Conservation (phyloP, 37 sponge, comb jelly and placozoan genomes). For the Chondrosia reniformis region DNA sequence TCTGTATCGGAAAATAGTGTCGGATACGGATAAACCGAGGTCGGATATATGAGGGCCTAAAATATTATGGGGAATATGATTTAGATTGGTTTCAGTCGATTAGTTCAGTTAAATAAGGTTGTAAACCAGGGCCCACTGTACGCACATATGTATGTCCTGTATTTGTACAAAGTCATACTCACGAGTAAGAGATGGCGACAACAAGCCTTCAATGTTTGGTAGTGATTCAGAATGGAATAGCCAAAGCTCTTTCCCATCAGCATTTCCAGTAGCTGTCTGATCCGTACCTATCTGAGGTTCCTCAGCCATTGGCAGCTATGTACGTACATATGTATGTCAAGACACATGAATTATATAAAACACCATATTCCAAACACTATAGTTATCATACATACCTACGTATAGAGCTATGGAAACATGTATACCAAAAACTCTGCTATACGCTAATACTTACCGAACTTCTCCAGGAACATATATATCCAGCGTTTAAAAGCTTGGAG, state of each 20-base stretch:
- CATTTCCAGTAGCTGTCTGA: conserved; percentile 25
- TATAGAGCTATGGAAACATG: background rate
- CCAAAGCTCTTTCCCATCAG: conserved; percentile 75
- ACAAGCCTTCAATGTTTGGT: conserved; percentile 44
- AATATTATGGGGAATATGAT: too few species aligned
- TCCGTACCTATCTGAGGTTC: conserved; percentile 8
- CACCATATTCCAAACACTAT: background rate
- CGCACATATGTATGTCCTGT: too few species aligned
- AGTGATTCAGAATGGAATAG: conserved; percentile 55
- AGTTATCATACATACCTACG: background rate
- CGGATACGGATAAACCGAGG: too few species aligned
- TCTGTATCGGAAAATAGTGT: too few species aligned
- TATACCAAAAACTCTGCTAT: background rate
- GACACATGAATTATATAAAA: background rate
- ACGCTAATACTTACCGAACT: conserved; percentile 6
- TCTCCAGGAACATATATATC: conserved; percentile 41
- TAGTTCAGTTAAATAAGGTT: too few species aligned
- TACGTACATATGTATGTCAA: background rate
- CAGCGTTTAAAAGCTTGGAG: conserved; percentile 56
- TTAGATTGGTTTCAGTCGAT: too few species aligned
- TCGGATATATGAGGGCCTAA: too few species aligned
- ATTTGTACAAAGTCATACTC: too few species aligned
- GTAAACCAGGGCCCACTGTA: too few species aligned
- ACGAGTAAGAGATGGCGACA: conserved; percentile 55
- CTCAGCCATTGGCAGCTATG: background rate